These are phyloP conservation scores for Diphyllodes magnificus DNA, from an alignment of 2,113 vertebrate genomes.

Conservation along the genomic window DNA sequence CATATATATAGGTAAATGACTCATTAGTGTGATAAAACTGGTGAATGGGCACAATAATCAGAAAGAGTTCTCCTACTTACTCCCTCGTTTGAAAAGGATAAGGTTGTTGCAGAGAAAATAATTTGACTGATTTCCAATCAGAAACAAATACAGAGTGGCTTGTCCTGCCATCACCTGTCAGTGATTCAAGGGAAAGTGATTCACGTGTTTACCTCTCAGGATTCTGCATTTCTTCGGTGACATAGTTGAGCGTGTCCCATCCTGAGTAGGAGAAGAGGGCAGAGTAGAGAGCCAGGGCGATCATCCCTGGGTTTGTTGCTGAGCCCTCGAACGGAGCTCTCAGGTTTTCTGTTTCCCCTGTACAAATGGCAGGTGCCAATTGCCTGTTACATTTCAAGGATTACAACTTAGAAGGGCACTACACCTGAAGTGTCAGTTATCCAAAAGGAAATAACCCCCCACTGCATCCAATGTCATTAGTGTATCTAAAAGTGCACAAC, in stretches of 20 bases:
- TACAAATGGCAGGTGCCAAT: not conserved
- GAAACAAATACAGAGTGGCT: not conserved
- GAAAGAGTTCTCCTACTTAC: not conserved
- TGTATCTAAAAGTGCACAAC: not conserved
- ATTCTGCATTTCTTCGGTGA: slow-evolving; percentile 86
- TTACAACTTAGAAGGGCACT: not conserved
- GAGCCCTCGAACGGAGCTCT: slow-evolving; percentile 77
- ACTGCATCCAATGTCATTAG: not conserved
- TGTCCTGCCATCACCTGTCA: not conserved
- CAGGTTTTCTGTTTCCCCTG: slow-evolving; percentile 75
- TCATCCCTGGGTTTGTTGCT: slow-evolving; percentile 71
- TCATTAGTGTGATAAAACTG: not conserved
- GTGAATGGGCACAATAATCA: not conserved
- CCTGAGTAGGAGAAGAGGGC: slow-evolving; percentile 89
- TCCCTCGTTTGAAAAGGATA: not conserved
- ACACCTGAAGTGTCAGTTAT: not conserved
- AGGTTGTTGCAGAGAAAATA: not conserved
- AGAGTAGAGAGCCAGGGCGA: slow-evolving; percentile 83
- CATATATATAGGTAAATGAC: not conserved
- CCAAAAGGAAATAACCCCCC: not conserved
- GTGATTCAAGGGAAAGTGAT: not conserved
- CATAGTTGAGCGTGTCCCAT: slow-evolving; percentile 88
- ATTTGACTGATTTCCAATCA: not conserved
- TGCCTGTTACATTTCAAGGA: not conserved
- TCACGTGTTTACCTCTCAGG: slow-evolving; percentile 71